Evolutionary conservation across 2,113 vertebrate species (phyloP).

Genomic region (Toxotes chatareus): DNA sequence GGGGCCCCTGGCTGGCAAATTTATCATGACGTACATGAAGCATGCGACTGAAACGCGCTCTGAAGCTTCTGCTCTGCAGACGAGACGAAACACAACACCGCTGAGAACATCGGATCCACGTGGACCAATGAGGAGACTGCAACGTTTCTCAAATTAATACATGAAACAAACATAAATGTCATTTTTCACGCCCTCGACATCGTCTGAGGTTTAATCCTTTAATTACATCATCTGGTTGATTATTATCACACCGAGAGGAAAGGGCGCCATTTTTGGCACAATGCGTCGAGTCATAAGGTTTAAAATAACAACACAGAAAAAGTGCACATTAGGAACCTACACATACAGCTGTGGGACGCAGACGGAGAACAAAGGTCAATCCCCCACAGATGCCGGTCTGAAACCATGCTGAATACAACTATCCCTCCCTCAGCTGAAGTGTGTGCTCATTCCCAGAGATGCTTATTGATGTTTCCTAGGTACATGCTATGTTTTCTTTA

Average conservation of each 20-base stretch:
- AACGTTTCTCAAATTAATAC: too few relatives aligned
- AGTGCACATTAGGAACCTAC: background rate
- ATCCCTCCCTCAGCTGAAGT: constrained; percentile 48
- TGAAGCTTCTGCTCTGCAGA: too few relatives aligned
- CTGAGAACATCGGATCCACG: too few relatives aligned
- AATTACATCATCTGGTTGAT: background rate
- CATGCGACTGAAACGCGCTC: too few relatives aligned
- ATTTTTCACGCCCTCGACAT: too few relatives aligned
- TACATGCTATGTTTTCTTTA: constrained; percentile 57
- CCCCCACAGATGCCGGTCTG: constrained; percentile 19
- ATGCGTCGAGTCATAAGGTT: background rate
- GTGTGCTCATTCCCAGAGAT: constrained; percentile 59
- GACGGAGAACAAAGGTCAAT: constrained; percentile 51
- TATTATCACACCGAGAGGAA: background rate
- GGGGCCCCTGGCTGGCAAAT: background rate
- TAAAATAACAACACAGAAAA: background rate
- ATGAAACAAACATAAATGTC: too few relatives aligned
- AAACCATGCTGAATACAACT: constrained; percentile 36
- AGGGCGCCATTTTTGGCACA: background rate
- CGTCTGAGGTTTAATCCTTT: too few relatives aligned
- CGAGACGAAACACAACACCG: too few relatives aligned
- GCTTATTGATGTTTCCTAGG: constrained; percentile 72
- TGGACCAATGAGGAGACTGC: too few relatives aligned
- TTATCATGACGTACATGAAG: too few relatives aligned
- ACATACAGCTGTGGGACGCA: constrained; percentile 31